Evolutionary conservation across 1,140 invertebrate genomes (phyloP).

Genomic region (Drosophila sucinea): DNA sequence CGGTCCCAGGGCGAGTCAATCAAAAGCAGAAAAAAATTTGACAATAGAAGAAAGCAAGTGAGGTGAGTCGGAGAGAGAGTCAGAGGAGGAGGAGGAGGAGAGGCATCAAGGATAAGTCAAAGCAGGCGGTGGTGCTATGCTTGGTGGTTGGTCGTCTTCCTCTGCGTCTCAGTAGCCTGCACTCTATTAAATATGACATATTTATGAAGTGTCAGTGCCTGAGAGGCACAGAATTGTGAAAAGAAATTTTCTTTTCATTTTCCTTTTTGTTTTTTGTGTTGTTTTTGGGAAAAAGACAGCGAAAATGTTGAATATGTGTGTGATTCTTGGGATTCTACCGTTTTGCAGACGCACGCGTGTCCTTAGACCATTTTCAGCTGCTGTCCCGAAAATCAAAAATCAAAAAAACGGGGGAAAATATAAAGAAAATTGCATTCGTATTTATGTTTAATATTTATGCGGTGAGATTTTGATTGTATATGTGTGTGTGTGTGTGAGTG

Average conservation of each 20-base stretch:
- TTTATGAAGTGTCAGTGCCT: constrained; percentile 79
- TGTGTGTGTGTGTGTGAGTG: constrained; percentile 22
- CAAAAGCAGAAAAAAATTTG: constrained; percentile 43
- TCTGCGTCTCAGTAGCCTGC: constrained; percentile 42
- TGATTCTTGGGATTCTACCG: constrained; percentile 42
- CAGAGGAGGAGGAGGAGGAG: constrained; percentile 19
- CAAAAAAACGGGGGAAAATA: constrained; percentile 39
- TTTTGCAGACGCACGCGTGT: constrained; percentile 15
- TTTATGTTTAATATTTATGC: constrained; percentile 79
- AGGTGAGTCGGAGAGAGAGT: constrained; percentile 48
- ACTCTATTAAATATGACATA: constrained; percentile 82
- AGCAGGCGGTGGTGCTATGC: constrained; percentile 31
- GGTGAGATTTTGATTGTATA: constrained; percentile 65
- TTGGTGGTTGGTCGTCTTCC: not conserved
- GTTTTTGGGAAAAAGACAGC: constrained; percentile 44
- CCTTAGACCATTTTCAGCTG: constrained; percentile 40
- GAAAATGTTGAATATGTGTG: constrained; percentile 39
- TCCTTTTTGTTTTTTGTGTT: not conserved
- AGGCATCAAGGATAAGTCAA: constrained; percentile 33
- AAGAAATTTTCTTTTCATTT: constrained; percentile 31
- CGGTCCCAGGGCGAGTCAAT: constrained; percentile 65
- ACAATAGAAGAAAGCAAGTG: constrained; percentile 68
- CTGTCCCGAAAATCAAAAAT: constrained; percentile 19
- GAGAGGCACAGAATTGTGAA: constrained; percentile 46
- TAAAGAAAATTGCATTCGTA: constrained; percentile 68